Percentiles rank a stretch among this genome's conserved stretches.
Conservation (phyloP, 2,888 invertebrate genomes). For the Nasonovia ribisnigri region DNA sequence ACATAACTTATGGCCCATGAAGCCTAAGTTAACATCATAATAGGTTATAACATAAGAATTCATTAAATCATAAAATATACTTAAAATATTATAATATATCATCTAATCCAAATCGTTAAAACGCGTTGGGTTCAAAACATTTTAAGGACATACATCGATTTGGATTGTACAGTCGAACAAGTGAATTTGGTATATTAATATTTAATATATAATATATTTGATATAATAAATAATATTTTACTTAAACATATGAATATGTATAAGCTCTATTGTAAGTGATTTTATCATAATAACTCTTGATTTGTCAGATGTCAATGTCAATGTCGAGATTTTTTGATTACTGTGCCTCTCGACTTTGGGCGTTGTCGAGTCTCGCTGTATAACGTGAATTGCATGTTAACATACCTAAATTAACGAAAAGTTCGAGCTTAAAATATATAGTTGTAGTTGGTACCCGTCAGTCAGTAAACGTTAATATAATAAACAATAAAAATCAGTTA, state of each 20-base stretch:
- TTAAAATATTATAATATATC: neutral
- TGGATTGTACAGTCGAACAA: neutral
- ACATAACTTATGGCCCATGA: neutral
- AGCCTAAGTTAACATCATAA: neutral
- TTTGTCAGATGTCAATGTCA: neutral
- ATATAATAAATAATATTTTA: neutral
- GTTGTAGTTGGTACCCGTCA: neutral
- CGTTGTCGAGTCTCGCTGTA: neutral
- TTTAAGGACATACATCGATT: neutral
- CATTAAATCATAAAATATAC: neutral
- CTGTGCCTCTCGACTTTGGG: neutral
- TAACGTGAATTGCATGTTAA: neutral
- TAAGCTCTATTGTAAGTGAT: neutral
- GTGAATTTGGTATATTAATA: neutral
- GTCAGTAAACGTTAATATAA: neutral
- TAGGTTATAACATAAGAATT: too few relatives aligned
- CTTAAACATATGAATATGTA: neutral
- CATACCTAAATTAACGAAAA: neutral
- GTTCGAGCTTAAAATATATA: neutral
- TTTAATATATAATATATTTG: too few relatives aligned
- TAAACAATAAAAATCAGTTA: neutral
- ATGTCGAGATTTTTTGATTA: neutral
- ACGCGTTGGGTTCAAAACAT: neutral
- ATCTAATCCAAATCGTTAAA: neutral
- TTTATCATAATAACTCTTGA: neutral